phyloP scores from a whole-genome alignment of 1,140 invertebrate genomes.

The Centruroides sculpturatus region DNA sequence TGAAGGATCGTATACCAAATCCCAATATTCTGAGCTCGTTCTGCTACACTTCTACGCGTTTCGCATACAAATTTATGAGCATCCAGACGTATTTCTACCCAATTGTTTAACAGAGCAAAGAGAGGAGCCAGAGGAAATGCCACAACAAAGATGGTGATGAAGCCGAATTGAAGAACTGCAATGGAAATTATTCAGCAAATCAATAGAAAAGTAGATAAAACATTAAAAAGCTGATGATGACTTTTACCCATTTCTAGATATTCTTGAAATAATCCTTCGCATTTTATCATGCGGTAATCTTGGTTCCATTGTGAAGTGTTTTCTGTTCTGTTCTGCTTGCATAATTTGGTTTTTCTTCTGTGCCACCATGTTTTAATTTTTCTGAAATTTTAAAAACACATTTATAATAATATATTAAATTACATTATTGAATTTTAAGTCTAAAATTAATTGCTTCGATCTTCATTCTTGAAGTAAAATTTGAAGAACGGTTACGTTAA shows the following conservation, averaged over 20 bases:
- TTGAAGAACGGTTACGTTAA: no score
- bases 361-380: conserved; percentile 44
- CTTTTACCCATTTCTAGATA: conserved; percentile 70
- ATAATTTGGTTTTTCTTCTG: conserved; percentile 25
- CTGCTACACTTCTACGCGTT: conserved; percentile 52
- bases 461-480: no score
- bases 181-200: not conserved
- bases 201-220: no score
- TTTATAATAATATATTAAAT: no score
- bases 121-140: conserved; percentile 70
- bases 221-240: not conserved
- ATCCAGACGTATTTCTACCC: conserved; percentile 65
- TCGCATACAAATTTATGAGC: conserved; percentile 66
- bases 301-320: conserved; percentile 38
- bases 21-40: conserved; percentile 57
- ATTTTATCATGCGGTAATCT: conserved; percentile 44
- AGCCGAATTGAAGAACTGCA: conserved; percentile 69
- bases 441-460: no score
- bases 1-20: conserved; percentile 58
- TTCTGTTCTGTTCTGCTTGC: conserved; percentile 22
- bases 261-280: conserved; percentile 61
- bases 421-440: no score
- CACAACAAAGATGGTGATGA: conserved; percentile 72
- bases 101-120: conserved; percentile 67
- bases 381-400: conserved; percentile 17